phyloP scores from a whole-genome alignment of 2,888 invertebrate species.

The Netelia inedita region DNA sequence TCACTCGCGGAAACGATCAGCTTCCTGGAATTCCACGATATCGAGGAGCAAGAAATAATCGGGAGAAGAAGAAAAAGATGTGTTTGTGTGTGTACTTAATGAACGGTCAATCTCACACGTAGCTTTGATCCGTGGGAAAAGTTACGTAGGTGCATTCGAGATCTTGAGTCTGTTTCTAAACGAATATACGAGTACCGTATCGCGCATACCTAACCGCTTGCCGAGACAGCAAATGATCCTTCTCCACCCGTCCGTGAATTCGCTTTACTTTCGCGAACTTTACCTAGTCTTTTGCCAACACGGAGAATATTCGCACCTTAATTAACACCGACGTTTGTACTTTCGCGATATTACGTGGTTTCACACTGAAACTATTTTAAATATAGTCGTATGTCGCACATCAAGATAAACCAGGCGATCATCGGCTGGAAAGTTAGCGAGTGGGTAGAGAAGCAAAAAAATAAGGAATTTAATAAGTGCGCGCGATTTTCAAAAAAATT shows the following conservation, averaged over 20 bases:
- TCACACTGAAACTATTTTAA: slow-evolving; percentile 28
- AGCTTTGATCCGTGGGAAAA: slow-evolving; percentile 63
- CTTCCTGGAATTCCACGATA: slow-evolving; percentile 61
- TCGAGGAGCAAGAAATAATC: slow-evolving; percentile 25
- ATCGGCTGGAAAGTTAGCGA: not conserved
- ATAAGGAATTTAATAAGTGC: not conserved
- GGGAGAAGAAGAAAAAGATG: not conserved
- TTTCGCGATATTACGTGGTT: slow-evolving; percentile 42
- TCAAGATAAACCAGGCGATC: not conserved
- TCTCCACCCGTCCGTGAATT: slow-evolving; percentile 43
- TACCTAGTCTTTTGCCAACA: slow-evolving; percentile 36
- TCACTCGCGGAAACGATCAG: slow-evolving; percentile 15
- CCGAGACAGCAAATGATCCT: slow-evolving; percentile 11
- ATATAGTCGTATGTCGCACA: not conserved
- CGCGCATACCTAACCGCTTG: slow-evolving; percentile 19
- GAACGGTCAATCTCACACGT: slow-evolving; percentile 56
- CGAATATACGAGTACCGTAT: not conserved
- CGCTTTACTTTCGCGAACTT: slow-evolving; percentile 60
- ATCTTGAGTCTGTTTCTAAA: slow-evolving; percentile 24
- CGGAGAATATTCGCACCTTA: slow-evolving; percentile 31
- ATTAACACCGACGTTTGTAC: slow-evolving; percentile 49
- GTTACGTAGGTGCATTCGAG: slow-evolving; percentile 28
- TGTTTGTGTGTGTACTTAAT: slow-evolving; percentile 29
- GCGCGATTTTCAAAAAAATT: slow-evolving; percentile 16
- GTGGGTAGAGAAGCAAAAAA: slow-evolving; percentile 3